Conservation (phyloP, 2,888 invertebrate genomes). For the Melipona bicolor region DNA sequence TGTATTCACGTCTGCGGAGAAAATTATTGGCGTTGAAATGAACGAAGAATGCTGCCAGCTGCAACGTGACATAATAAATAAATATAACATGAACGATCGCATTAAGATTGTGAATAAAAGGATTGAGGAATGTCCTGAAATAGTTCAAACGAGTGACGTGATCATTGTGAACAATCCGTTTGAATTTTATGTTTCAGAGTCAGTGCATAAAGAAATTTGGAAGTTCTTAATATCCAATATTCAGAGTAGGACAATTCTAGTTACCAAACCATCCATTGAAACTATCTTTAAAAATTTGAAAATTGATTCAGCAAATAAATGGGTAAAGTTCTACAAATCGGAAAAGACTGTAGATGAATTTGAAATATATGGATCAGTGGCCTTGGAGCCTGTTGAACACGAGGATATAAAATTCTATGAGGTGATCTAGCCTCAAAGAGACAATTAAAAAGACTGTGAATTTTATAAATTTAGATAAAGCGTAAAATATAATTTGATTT, state of each 20-base stretch:
- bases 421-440: conserved; percentile 26
- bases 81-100: conserved; percentile 86
- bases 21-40: conserved; percentile 89
- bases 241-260: conserved; percentile 86
- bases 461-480: neutral
- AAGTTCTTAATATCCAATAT: conserved; percentile 86
- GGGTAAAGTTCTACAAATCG: conserved; percentile 80
- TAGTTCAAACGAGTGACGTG: conserved; percentile 86
- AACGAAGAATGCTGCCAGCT: conserved; percentile 88
- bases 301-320: conserved; percentile 85
- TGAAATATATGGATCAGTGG: conserved; percentile 11
- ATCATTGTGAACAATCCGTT: conserved; percentile 89
- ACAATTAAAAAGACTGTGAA: neutral
- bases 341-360: neutral
- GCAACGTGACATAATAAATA: conserved; percentile 86
- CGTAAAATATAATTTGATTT: neutral
- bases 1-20: conserved; percentile 86
- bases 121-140: conserved; percentile 86
- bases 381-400: conserved; percentile 25
- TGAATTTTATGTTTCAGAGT: conserved; percentile 88
- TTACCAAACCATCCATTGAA: conserved; percentile 86
- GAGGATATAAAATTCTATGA: conserved; percentile 47
- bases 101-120: conserved; percentile 87
- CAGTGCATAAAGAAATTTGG: conserved; percentile 88
- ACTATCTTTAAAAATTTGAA: conserved; percentile 85